A percentile compares a stretch with the other conserved stretches of the same genome.
Evolutionary conservation across 2,113 vertebrate genomes (phyloP).

Genomic region (Psilopogon haemacephalus): DNA sequence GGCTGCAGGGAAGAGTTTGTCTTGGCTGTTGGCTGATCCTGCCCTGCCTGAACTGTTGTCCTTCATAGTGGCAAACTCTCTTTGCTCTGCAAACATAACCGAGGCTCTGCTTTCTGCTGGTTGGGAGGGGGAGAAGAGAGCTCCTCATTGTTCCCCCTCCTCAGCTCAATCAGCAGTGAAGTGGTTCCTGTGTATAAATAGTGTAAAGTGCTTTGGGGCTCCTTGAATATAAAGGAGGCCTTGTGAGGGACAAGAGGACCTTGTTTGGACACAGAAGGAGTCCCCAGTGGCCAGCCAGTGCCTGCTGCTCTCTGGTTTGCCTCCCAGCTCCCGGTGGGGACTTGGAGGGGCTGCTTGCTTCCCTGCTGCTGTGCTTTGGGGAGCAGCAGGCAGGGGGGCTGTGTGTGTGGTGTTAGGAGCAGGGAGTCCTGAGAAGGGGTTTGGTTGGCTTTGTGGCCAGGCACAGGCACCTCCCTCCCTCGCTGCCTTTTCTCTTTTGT

Average conservation of each 20-base stretch:
- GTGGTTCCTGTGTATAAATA: constrained; percentile 67
- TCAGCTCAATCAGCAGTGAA: constrained; percentile 41
- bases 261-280: background rate
- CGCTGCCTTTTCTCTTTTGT: background rate
- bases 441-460: background rate
- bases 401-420: background rate
- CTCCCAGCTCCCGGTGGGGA: background rate
- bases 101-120: constrained; percentile 2
- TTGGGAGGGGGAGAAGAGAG: background rate
- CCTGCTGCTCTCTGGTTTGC: background rate
- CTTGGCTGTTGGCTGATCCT: background rate
- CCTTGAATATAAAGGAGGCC: constrained; percentile 55
- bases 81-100: background rate
- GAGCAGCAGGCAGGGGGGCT: background rate
- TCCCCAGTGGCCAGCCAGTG: background rate
- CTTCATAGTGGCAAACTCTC: background rate
- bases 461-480: no score
- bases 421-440: background rate
- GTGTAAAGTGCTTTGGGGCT: background rate
- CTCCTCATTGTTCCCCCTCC: background rate
- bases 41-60: background rate
- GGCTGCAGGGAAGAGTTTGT: background rate
- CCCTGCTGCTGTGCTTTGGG: background rate
- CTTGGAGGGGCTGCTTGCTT: background rate
- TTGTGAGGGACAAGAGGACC: constrained; percentile 40